These are phyloP conservation scores for Pelodiscus sinensis DNA, from an alignment of 2,113 vertebrate genomes.

Conservation along the genomic window DNA sequence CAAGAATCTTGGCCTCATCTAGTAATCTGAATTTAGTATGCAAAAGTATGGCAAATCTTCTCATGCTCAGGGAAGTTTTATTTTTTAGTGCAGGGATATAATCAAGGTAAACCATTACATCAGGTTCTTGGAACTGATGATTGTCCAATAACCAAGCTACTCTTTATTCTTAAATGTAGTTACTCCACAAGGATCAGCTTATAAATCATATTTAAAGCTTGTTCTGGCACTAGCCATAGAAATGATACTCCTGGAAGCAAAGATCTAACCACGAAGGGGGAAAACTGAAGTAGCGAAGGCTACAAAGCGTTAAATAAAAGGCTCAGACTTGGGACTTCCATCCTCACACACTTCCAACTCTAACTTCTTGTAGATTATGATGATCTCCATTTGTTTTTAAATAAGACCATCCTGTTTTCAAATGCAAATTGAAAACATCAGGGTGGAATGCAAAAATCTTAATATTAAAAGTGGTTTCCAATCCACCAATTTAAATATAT, in stretches of 20 bases:
- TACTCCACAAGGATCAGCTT: not conserved
- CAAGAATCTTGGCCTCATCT: not conserved
- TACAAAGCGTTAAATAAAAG: not conserved
- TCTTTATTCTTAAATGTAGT: not conserved
- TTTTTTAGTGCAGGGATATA: not conserved
- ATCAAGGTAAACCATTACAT: not conserved
- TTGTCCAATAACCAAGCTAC: not conserved
- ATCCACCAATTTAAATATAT: too few species aligned
- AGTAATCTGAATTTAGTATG: not conserved
- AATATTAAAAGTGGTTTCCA: too few species aligned
- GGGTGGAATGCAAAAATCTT: not conserved
- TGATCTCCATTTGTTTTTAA: not conserved
- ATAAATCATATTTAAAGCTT: not conserved
- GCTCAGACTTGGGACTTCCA: not conserved
- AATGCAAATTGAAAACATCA: not conserved
- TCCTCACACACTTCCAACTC: not conserved
- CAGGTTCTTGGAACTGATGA: not conserved
- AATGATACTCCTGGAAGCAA: not conserved
- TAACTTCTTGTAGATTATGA: not conserved
- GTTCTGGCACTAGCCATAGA: not conserved
- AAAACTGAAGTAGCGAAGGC: not conserved
- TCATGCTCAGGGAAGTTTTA: not conserved
- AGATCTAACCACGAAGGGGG: not conserved
- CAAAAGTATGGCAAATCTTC: not conserved
- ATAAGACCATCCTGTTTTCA: not conserved